These are phyloP conservation scores for Eupeodes latifasciatus DNA, from an alignment of 2,888 invertebrate genomes.

Conservation along the genomic window DNA sequence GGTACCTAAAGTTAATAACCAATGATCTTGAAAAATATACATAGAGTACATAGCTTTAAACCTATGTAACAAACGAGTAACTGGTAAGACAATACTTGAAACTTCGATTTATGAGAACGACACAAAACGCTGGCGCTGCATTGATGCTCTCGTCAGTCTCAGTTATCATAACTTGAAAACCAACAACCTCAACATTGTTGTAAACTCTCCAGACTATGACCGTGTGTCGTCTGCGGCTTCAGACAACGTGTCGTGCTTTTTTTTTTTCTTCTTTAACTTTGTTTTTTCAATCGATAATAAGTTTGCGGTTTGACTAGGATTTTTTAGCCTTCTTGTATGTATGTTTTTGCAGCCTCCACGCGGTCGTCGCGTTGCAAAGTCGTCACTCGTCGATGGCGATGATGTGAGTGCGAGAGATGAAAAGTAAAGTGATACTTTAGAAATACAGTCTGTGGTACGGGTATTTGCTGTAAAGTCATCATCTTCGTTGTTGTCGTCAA, in stretches of 20 bases:
- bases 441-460: conserved; percentile 44
- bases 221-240: conserved; percentile 72
- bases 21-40: conserved; percentile 68
- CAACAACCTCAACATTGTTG: conserved; percentile 66
- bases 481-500: neutral
- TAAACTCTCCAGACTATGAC: conserved; percentile 73
- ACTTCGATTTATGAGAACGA: conserved; percentile 47
- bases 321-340: conserved; percentile 11
- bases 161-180: conserved; percentile 5
- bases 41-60: neutral
- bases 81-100: conserved; percentile 45
- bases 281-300: conserved; percentile 66
- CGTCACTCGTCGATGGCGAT: neutral
- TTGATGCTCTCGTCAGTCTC: neutral
- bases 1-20: neutral
- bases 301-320: conserved; percentile 64
- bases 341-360: conserved; percentile 4
- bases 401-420: conserved; percentile 50
- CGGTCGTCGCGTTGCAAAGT: neutral
- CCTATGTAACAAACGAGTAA: neutral
- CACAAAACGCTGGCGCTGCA: neutral
- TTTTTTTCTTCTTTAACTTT: neutral
- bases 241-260: conserved; percentile 69
- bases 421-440: conserved; percentile 75
- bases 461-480: conserved; percentile 8